Percentiles rank a stretch among this genome's conserved stretches.
Conservation (phyloP, 2,797 vertebrate genomes). For the Caiman crocodilus region DNA sequence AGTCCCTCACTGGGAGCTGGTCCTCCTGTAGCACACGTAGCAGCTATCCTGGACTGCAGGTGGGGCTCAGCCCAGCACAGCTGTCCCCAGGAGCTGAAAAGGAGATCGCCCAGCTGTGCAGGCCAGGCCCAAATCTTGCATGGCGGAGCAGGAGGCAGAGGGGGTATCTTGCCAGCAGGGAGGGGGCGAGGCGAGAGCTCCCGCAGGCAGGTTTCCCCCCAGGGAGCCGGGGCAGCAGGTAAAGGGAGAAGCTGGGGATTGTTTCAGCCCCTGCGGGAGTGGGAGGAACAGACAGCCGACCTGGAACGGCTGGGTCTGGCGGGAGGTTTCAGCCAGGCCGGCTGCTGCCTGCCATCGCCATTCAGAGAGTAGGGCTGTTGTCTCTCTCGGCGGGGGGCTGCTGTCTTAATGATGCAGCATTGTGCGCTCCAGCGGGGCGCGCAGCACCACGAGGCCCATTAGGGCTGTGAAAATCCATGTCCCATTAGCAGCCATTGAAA, state of each 20-base stretch:
- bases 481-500: constrained; percentile 54
- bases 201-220: background rate
- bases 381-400: constrained; percentile 6
- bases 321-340: background rate
- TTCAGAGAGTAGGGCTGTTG: constrained; percentile 48
- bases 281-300: background rate
- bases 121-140: rapidly evolving
- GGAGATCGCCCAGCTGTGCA: background rate
- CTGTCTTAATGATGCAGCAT: constrained; percentile 51
- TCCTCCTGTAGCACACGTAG: background rate
- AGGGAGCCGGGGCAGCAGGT: background rate
- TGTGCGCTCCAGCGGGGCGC: constrained; percentile 61
- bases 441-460: constrained; percentile 70
- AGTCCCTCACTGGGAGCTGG: background rate
- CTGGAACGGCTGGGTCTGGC: background rate
- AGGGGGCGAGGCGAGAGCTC: background rate
- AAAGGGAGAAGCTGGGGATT: background rate
- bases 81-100: background rate
- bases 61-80: background rate
- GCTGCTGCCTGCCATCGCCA: constrained; percentile 27
- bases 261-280: background rate
- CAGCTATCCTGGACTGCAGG: background rate
- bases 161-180: background rate
- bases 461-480: constrained; percentile 68
- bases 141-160: background rate